phyloP scores from a whole-genome alignment of 2,113 vertebrate species.

The Crocuta crocuta region DNA sequence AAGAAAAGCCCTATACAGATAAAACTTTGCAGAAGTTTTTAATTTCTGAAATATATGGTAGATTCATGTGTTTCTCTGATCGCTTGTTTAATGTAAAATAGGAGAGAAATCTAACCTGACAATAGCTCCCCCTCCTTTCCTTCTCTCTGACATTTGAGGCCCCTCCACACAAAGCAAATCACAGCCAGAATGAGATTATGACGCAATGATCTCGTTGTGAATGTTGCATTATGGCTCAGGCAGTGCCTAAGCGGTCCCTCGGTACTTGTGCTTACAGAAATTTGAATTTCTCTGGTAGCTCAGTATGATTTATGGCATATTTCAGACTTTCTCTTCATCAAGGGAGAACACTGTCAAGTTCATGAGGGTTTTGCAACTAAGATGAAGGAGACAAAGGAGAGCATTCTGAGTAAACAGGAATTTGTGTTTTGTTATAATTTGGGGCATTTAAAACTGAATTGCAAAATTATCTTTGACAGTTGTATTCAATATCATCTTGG shows the following conservation, averaged over 20 bases:
- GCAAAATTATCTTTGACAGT: constrained; percentile 42
- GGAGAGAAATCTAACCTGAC: constrained; percentile 73
- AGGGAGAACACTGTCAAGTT: constrained; percentile 80
- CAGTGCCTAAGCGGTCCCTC: constrained; percentile 84
- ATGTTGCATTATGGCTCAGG: constrained; percentile 85
- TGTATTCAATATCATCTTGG: constrained; percentile 49
- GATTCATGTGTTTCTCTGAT: constrained; percentile 56
- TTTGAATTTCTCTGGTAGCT: constrained; percentile 87
- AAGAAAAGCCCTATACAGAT: not conserved
- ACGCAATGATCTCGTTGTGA: constrained; percentile 86
- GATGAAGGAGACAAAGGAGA: constrained; percentile 69
- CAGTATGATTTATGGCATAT: constrained; percentile 88
- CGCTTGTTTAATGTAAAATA: constrained; percentile 59
- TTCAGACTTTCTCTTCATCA: constrained; percentile 85
- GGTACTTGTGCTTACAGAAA: constrained; percentile 86
- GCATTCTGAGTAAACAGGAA: constrained; percentile 49
- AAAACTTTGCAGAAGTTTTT: constrained; percentile 64
- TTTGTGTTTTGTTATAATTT: not conserved
- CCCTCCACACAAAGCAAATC: constrained; percentile 82
- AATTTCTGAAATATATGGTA: constrained; percentile 72
- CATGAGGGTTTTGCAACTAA: constrained; percentile 80
- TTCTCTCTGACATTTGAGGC: constrained; percentile 79
- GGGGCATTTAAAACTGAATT: constrained; percentile 50
- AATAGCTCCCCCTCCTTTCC: constrained; percentile 48
- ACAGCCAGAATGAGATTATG: constrained; percentile 86